Percentiles rank a stretch among this genome's conserved stretches.
Conservation (phyloP, 2,113 vertebrate species). For the Leucopternis melanops region DNA sequence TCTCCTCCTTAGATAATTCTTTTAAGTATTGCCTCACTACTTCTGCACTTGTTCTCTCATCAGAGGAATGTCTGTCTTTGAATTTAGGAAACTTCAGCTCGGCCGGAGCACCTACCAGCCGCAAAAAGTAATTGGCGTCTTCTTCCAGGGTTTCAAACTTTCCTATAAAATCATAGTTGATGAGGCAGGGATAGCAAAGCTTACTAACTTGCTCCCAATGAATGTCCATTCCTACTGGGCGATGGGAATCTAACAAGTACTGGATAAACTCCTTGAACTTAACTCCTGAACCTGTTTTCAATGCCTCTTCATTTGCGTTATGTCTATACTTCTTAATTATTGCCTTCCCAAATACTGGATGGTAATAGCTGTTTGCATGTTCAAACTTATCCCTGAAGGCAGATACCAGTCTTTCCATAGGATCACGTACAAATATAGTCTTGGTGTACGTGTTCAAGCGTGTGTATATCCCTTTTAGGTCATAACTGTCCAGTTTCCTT, state of each 20-base stretch:
- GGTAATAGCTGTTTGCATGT: constrained; percentile 78
- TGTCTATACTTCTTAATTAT: constrained; percentile 77
- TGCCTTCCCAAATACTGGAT: constrained; percentile 75
- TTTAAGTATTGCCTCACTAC: constrained; percentile 74
- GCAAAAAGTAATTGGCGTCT: constrained; percentile 75
- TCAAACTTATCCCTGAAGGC: constrained; percentile 83
- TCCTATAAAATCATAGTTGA: constrained; percentile 75
- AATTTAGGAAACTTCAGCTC: constrained; percentile 74
- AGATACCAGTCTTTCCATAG: constrained; percentile 79
- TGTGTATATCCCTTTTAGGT: constrained; percentile 63
- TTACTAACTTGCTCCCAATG: constrained; percentile 78
- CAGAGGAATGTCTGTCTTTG: constrained; percentile 78
- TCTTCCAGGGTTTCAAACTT: constrained; percentile 78
- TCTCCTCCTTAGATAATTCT: constrained; percentile 65
- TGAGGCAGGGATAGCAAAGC: constrained; percentile 76
- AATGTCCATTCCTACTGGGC: constrained; percentile 79
- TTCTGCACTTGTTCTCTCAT: constrained; percentile 72
- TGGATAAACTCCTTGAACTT: constrained; percentile 74
- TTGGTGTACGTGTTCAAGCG: constrained; percentile 74
- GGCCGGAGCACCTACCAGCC: constrained; percentile 69
- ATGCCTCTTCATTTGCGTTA: constrained; percentile 55
- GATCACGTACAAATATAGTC: constrained; percentile 76
- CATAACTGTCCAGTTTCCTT: constrained; percentile 71
- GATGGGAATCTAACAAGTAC: constrained; percentile 72
- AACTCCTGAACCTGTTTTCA: constrained; percentile 74